Percentiles rank a stretch among this genome's conserved stretches.
Conservation (phyloP, 2,113 vertebrate species). For the Epinephelus cyanopodus region DNA sequence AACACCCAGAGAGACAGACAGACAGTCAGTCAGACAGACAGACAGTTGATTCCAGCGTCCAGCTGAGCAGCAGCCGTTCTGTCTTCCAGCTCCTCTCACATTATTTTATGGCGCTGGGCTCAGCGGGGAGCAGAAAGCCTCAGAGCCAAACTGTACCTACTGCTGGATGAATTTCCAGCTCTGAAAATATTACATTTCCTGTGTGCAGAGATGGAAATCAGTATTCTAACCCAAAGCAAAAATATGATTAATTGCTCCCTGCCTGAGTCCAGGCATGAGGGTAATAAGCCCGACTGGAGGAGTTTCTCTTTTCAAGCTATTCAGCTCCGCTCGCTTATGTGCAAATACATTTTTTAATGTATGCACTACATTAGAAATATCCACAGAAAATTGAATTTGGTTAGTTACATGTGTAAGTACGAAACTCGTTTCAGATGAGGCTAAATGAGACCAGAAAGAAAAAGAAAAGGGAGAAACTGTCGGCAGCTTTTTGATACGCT, state of each 20-base stretch:
- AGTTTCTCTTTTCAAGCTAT: constrained; percentile 70
- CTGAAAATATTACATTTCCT: constrained; percentile 74
- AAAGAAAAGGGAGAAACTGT: constrained; percentile 34
- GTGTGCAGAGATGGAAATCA: constrained; percentile 79
- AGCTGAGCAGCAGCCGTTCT: constrained; percentile 55
- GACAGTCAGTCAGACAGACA: neutral
- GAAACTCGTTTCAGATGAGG: constrained; percentile 71
- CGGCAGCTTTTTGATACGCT: constrained; percentile 63
- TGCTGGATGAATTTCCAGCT: constrained; percentile 70
- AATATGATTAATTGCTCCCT: constrained; percentile 83
- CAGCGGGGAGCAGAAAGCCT: constrained; percentile 68
- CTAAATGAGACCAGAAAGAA: constrained; percentile 70
- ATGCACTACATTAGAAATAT: constrained; percentile 78
- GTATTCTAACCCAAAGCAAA: constrained; percentile 84
- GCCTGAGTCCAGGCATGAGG: constrained; percentile 69
- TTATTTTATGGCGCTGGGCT: constrained; percentile 53
- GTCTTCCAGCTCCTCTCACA: constrained; percentile 58
- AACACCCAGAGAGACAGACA: neutral
- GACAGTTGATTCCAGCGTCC: constrained; percentile 47
- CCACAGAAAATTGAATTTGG: constrained; percentile 82
- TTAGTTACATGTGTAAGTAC: constrained; percentile 77
- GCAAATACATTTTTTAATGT: constrained; percentile 73
- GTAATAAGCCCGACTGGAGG: constrained; percentile 78
- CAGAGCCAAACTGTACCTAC: constrained; percentile 62
- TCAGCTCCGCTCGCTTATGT: constrained; percentile 58